Conservation (phyloP, 2,888 invertebrate genomes). For the Physocephala rufipes region DNA sequence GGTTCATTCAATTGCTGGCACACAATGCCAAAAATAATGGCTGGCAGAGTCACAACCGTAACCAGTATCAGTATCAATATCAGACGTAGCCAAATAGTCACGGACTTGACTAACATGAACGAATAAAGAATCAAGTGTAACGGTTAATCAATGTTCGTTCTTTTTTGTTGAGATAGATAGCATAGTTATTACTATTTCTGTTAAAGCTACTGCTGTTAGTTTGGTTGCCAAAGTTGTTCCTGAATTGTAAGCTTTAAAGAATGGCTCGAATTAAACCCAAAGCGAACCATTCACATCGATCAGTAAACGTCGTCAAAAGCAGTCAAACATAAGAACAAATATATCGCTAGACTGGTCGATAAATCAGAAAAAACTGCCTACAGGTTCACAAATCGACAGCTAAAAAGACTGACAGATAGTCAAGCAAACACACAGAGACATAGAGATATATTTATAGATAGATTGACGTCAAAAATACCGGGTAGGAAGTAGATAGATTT, state of each 20-base stretch:
- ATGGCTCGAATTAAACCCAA: neutral
- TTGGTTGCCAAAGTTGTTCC: conserved; percentile 6
- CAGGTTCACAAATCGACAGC: conserved; percentile 1
- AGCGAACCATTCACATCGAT: conserved; percentile 2
- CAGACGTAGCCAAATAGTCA: no score
- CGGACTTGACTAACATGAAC: conserved; percentile 3
- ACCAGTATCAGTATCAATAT: no score
- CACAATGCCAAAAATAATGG: neutral
- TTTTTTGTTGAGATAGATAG: conserved; percentile 11
- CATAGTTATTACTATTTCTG: no score
- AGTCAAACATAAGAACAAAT: no score
- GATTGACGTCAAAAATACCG: neutral
- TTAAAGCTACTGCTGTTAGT: conserved; percentile 4
- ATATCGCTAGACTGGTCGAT: no score
- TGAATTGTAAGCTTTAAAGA: neutral
- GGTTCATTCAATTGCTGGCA: conserved; percentile 50
- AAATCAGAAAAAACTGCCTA: no score
- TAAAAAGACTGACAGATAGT: neutral
- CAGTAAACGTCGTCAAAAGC: conserved; percentile 11
- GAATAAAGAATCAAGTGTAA: neutral
- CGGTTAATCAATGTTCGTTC: neutral
- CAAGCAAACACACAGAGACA: neutral
- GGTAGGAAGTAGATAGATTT: neutral
- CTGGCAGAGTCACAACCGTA: neutral
- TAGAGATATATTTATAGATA: neutral